Percentiles rank a stretch among this genome's conserved stretches.
These are phyloP conservation scores for Drosophila carrolli DNA, from an alignment of 1,140 invertebrate species.

Conservation along the genomic window DNA sequence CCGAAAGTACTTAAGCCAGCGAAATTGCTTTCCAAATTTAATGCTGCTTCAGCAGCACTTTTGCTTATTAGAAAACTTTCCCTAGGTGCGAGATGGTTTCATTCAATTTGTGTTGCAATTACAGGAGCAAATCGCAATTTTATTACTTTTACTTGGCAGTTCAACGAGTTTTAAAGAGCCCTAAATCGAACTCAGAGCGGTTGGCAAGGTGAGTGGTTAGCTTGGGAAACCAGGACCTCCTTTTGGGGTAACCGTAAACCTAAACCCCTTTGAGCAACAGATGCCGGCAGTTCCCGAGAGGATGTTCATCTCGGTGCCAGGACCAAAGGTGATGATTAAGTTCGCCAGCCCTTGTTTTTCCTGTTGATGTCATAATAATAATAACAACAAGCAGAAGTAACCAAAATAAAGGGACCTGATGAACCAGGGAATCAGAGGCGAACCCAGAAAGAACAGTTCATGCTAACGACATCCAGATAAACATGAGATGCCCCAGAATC, in stretches of 20 bases:
- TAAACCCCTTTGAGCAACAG: slow-evolving; percentile 64
- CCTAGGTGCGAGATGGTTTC: neutral
- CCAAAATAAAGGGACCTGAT: slow-evolving; percentile 50
- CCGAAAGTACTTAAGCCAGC: slow-evolving; percentile 37
- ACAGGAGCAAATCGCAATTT: slow-evolving; percentile 45
- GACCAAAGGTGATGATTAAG: slow-evolving; percentile 37
- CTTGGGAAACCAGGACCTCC: slow-evolving; percentile 10
- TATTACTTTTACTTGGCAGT: slow-evolving; percentile 43
- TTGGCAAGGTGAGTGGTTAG: slow-evolving; percentile 34
- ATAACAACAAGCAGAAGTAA: slow-evolving; percentile 63
- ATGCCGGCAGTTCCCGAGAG: slow-evolving; percentile 17
- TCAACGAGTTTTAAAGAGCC: slow-evolving; percentile 60
- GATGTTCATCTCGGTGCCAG: slow-evolving; percentile 18
- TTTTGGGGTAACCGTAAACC: slow-evolving; percentile 27
- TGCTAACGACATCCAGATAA: slow-evolving; percentile 70
- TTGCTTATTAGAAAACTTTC: slow-evolving; percentile 43
- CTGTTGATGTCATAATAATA: slow-evolving; percentile 62
- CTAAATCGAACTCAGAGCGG: slow-evolving; percentile 44
- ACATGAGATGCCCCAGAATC: slow-evolving; percentile 41
- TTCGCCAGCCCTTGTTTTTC: slow-evolving; percentile 31
- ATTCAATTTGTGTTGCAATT: slow-evolving; percentile 41
- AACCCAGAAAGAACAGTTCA: slow-evolving; percentile 47
- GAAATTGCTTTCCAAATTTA: slow-evolving; percentile 52
- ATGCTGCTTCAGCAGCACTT: slow-evolving; percentile 19
- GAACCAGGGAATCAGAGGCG: slow-evolving; percentile 12